Percentiles rank a stretch among this genome's conserved stretches.
phyloP scores from a whole-genome alignment of 2,797 vertebrate genomes.

The Brotula barbata region DNA sequence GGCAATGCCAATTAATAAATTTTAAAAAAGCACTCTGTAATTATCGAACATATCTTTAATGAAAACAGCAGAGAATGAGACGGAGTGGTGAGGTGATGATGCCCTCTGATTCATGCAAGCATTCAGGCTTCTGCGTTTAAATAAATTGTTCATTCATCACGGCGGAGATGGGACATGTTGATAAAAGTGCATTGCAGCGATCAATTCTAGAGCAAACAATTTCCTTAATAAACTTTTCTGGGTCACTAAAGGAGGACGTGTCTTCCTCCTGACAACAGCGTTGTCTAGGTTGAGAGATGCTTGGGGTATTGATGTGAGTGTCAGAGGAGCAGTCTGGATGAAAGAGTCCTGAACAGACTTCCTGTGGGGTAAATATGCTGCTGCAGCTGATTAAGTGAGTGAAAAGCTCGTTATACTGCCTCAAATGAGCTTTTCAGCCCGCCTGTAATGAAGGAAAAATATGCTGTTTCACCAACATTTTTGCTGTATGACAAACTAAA shows the following conservation, averaged over 20 bases:
- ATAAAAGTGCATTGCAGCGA: slow-evolving; percentile 44
- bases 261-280: slow-evolving; percentile 32
- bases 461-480: slow-evolving; percentile 10
- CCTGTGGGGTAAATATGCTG: slow-evolving; percentile 46
- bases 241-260: slow-evolving; percentile 52
- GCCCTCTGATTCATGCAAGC: slow-evolving; percentile 40
- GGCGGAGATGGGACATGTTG: slow-evolving; percentile 10
- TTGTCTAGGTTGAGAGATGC: slow-evolving; percentile 50
- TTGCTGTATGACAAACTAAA: slow-evolving; percentile 9
- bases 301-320: slow-evolving; percentile 52
- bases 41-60: slow-evolving; percentile 31
- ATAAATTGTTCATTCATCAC: slow-evolving; percentile 29
- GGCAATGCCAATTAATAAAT: slow-evolving; percentile 7
- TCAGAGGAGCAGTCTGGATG: slow-evolving; percentile 48
- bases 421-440: slow-evolving; percentile 36
- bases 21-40: slow-evolving; percentile 25
- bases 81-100: slow-evolving; percentile 34
- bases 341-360: slow-evolving; percentile 51
- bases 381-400: slow-evolving; percentile 42
- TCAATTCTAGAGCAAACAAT: slow-evolving; percentile 52
- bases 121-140: slow-evolving; percentile 16
- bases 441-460: slow-evolving; percentile 21
- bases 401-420: slow-evolving; percentile 25
- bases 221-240: slow-evolving; percentile 53
- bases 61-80: slow-evolving; percentile 20